Conservation (phyloP, 2,888 invertebrate genomes). For the Eurytoma adleriae region DNA sequence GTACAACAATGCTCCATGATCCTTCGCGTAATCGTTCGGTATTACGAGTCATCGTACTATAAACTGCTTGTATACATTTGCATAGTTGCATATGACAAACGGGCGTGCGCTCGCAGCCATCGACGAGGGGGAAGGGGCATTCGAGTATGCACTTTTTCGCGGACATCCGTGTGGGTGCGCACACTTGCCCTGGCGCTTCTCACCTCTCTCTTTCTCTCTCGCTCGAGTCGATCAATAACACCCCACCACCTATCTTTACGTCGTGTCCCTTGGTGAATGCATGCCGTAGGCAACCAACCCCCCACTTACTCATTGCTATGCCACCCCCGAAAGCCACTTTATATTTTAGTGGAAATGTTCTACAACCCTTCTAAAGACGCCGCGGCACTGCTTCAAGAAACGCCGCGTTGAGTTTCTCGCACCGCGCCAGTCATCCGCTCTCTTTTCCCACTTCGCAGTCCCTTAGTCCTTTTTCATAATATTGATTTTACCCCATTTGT, state of each 20-base stretch:
- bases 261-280: constrained; percentile 67
- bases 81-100: constrained; percentile 52
- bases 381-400: constrained; percentile 31
- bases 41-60: constrained; percentile 47
- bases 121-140: constrained; percentile 20
- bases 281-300: constrained; percentile 54
- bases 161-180: background rate
- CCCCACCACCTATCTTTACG: constrained; percentile 53
- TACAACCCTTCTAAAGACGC: constrained; percentile 68
- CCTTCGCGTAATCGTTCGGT: constrained; percentile 44
- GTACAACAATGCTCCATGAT: constrained; percentile 37
- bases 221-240: constrained; percentile 74
- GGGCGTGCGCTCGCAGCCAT: constrained; percentile 1
- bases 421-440: background rate
- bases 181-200: constrained; percentile 16
- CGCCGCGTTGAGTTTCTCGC: constrained; percentile 4
- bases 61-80: constrained; percentile 49
- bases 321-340: constrained; percentile 73
- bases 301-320: constrained; percentile 72
- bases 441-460: constrained; percentile 9
- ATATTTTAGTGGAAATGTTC: constrained; percentile 74
- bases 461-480: constrained; percentile 42
- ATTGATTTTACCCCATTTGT: background rate
- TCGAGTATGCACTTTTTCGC: constrained; percentile 49
- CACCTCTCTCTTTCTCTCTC: constrained; percentile 14